Evolutionary conservation across 2,888 invertebrate species (phyloP), one percentile per base, ranked within the genome.

Genomic region (Eustalomyia histrio): DNA sequence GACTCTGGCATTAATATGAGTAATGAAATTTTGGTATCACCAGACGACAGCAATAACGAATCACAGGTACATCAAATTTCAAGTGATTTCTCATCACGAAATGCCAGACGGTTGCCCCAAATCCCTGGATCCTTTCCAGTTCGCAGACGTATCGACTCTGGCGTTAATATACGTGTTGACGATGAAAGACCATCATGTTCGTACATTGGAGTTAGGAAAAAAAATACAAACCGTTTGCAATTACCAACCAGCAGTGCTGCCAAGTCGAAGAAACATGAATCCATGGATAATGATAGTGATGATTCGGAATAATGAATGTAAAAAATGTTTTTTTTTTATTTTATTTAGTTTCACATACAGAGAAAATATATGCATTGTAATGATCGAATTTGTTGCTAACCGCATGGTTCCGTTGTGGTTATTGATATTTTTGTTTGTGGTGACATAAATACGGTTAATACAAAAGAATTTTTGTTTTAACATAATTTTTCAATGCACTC

Each of bases 1-100:
- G 84, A 84, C 74, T 85, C 83, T 47, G 84, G 84, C 35, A 60
- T 84, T 1, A 80, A 76, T n/a, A 16, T 80, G 8, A 74, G 52
- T 43, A 18, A 16, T 12, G 67, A 43, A 18, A n/a, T n/a, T n/a
- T n/a, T n/a, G n/a, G n/a, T n/a, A n/a, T n/a, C n/a, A n/a, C n/a
- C 9, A 58, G 16, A 8, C 21, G n/a, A 50, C 12, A 43, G 35
- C 9, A 61, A 14, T 50, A 18, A n/a, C 21, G 29, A 24, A 24
- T 3, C 33, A 4, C 10, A 14, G 5, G 17, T 29, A 57, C 14
- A 29, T n/a, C 12, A 64, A 60, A 10, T 33, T 33, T 21, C 7
- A 18, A 50, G 60, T 47, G 68, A 64, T 9, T 29, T 29, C 8
- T 39, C 64, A 0, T 57, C 68, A 64, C 63, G 64, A 6, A 8